Conservation (phyloP, 2,888 invertebrate genomes). For the Gibbula magus region DNA sequence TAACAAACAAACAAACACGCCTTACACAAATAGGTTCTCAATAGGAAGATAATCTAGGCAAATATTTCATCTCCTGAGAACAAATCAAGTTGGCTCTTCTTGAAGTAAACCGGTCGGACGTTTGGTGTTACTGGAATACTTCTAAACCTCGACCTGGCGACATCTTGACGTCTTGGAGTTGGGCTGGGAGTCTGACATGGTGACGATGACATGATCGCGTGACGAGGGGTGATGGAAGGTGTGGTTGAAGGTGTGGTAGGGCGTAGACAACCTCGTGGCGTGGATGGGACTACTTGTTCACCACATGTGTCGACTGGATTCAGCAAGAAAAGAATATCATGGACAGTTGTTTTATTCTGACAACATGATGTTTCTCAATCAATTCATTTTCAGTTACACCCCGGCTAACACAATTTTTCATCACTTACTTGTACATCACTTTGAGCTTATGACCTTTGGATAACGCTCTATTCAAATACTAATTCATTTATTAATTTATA, state of each 20-base stretch:
- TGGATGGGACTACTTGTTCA: neutral
- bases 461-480: no score
- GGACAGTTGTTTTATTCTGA: no score
- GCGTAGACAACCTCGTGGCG: neutral
- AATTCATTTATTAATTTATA: no score
- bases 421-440: no score
- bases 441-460: no score
- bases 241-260: neutral
- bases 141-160: neutral
- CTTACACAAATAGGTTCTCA: no score
- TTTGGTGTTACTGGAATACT: neutral
- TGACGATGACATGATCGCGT: neutral
- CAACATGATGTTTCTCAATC: no score
- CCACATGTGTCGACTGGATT: neutral
- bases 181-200: neutral
- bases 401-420: no score
- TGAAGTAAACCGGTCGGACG: neutral
- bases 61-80: neutral
- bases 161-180: neutral
- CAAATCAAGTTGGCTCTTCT: neutral
- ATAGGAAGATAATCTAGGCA: neutral
- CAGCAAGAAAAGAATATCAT: neutral
- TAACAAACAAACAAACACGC: no score
- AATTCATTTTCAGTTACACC: no score
- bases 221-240: neutral